Evolutionary conservation across 2,113 vertebrate species (phyloP), one percentile per base, ranked within the genome.

Genomic region (Phalacrocorax aristotelis): DNA sequence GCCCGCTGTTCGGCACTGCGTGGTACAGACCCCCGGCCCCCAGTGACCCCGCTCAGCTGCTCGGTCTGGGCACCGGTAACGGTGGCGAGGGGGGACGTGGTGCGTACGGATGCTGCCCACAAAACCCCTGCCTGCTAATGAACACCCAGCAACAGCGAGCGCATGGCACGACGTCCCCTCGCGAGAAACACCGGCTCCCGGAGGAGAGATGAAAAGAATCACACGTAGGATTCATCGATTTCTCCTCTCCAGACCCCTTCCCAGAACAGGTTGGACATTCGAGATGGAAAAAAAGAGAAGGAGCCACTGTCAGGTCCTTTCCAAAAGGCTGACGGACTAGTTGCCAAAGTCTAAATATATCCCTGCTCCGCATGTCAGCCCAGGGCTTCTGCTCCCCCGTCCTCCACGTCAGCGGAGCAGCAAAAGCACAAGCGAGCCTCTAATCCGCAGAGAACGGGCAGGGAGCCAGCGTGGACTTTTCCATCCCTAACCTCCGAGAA

Each of bases 381-480:
- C 71, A 6, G 38, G 38, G 58, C 58, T 83, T 10, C 88, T 44
- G 83, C 58, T 49, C 36, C 57, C 32, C 66, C 15, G 20, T 46
- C 62, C 92, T 58, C 61, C 5, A 0, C 4, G 3, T 17, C 61
- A 7, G 61, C 10, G 1, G 75, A 70, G 88, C 55, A 3, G 2
- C 64, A 5, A 15, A 29, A 48, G 38, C 16, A 5, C 27, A 1
- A 5, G n/a, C 7, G 14, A 90, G 83, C 25, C 80, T 42, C 51
- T 29, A 2, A 9, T 9, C 64, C 0, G 1, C 95, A 89, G 91
- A n/a, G 86, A 1, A 1, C 1, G 19, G 95, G 96, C 94, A 93
- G 14, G 77, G n/a, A 89, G 96, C 95, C 96, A 96, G 83, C 11
- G 0, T 0, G 69, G 95, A 87, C 93, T 89, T 97, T 93, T 95